Percentiles rank a stretch among this genome's conserved stretches.
These are phyloP conservation scores for Anguilla megastoma DNA, from an alignment of 2,797 vertebrate species.

Conservation along the genomic window DNA sequence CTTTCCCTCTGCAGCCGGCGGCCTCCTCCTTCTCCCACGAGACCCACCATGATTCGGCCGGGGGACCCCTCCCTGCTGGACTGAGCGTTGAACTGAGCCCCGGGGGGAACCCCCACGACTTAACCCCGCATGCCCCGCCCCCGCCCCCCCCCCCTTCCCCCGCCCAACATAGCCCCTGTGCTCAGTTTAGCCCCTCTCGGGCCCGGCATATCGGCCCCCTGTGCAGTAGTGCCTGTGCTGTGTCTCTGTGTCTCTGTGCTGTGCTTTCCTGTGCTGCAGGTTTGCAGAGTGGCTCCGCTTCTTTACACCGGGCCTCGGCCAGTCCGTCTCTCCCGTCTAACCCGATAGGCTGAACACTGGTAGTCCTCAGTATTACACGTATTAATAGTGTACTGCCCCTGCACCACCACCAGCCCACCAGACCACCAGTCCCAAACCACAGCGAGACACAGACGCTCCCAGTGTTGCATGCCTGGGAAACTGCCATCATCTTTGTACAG, in stretches of 20 bases:
- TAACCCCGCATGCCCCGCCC: slow-evolving; percentile 25
- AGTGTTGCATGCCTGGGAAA: slow-evolving; percentile 30
- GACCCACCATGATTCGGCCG: slow-evolving; percentile 72
- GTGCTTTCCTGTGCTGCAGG: slow-evolving; percentile 18
- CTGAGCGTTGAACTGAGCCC: slow-evolving; percentile 53
- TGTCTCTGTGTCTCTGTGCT: slow-evolving; percentile 22
- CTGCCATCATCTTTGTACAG: slow-evolving; percentile 24
- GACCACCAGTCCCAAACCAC: slow-evolving; percentile 22
- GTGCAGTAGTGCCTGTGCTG: slow-evolving; percentile 19
- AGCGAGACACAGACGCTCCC: slow-evolving; percentile 9
- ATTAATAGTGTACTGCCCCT: not conserved
- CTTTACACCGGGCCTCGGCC: not conserved
- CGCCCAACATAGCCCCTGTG: slow-evolving; percentile 47
- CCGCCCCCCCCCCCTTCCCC: slow-evolving; percentile 54
- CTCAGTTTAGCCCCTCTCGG: slow-evolving; percentile 7
- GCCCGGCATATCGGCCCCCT: slow-evolving; percentile 11
- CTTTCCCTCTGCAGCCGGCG: slow-evolving; percentile 73
- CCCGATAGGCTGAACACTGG: not conserved
- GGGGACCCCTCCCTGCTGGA: slow-evolving; percentile 75
- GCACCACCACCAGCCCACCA: not conserved
- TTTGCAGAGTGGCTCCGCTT: not conserved
- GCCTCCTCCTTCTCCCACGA: slow-evolving; percentile 76
- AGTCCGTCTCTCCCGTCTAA: not conserved
- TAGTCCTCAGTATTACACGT: not conserved
- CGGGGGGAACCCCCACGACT: not conserved